These are phyloP conservation scores for Arvicanthis niloticus DNA, from an alignment of 2,113 vertebrate genomes.

Conservation along the genomic window DNA sequence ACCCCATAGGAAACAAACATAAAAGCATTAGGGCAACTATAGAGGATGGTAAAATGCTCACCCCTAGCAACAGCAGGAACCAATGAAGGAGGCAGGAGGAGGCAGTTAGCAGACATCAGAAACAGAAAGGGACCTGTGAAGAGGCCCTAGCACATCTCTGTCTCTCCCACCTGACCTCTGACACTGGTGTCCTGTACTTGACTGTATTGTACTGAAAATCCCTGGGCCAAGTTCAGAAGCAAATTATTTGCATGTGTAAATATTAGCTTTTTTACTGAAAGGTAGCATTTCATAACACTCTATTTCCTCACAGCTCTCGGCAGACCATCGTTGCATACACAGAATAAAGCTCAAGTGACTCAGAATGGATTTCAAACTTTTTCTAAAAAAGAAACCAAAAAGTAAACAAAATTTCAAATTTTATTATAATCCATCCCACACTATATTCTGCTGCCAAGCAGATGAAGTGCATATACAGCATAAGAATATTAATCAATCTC, in stretches of 20 bases:
- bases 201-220: neutral
- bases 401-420: neutral
- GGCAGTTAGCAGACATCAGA: neutral
- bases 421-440: neutral
- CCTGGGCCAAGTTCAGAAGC: neutral
- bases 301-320: neutral
- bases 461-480: neutral
- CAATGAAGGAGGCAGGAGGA: neutral
- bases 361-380: neutral
- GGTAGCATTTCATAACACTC: neutral
- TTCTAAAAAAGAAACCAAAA: neutral
- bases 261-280: neutral
- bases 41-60: neutral
- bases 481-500: neutral
- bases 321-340: neutral
- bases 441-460: neutral
- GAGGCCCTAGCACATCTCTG: neutral
- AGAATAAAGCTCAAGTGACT: slow-evolving; percentile 25
- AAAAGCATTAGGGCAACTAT: neutral
- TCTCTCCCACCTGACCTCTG: neutral
- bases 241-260: neutral
- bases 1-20: neutral
- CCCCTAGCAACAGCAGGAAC: neutral
- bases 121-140: neutral
- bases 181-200: neutral